These are phyloP conservation scores for Drosophila prolongata DNA, from an alignment of 2,888 invertebrate genomes.

Conservation along the genomic window DNA sequence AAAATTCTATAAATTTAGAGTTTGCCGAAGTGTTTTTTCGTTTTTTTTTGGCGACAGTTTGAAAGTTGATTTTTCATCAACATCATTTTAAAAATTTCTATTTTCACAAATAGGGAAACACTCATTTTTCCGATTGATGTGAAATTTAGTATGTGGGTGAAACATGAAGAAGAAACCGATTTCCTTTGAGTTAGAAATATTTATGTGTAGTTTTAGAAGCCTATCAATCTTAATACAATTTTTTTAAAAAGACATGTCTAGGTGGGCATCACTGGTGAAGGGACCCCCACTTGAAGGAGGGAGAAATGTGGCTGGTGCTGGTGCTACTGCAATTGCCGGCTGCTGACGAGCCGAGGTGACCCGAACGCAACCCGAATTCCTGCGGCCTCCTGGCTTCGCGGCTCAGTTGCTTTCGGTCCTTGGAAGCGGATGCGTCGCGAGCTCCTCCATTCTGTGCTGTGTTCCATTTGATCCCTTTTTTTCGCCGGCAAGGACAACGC, in stretches of 20 bases:
- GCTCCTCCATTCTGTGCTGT: constrained; percentile 14
- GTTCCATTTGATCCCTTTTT: constrained; percentile 5
- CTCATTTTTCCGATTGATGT: no score
- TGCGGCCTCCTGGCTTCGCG: constrained; percentile 16
- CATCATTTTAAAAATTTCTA: no score
- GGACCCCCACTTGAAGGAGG: constrained; percentile 3
- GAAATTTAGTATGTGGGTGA: no score
- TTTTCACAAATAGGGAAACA: no score
- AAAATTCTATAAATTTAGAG: no score
- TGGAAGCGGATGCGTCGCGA: constrained; percentile 33
- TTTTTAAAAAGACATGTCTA: neutral
- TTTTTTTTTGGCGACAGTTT: no score
- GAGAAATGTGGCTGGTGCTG: neutral
- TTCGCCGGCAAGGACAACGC: constrained; percentile 34
- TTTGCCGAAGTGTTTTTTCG: no score
- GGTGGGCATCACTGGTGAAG: neutral
- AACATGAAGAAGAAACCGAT: no score
- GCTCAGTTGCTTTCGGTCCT: constrained; percentile 59
- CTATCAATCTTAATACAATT: neutral
- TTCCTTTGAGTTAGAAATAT: no score
- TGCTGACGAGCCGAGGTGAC: constrained; percentile 17
- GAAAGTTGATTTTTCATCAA: no score
- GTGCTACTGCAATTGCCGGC: constrained; percentile 32
- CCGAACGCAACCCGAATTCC: constrained; percentile 24
- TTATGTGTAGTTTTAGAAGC: no score